Conservation (phyloP, 2,888 invertebrate species). For the Eilema depressum region DNA sequence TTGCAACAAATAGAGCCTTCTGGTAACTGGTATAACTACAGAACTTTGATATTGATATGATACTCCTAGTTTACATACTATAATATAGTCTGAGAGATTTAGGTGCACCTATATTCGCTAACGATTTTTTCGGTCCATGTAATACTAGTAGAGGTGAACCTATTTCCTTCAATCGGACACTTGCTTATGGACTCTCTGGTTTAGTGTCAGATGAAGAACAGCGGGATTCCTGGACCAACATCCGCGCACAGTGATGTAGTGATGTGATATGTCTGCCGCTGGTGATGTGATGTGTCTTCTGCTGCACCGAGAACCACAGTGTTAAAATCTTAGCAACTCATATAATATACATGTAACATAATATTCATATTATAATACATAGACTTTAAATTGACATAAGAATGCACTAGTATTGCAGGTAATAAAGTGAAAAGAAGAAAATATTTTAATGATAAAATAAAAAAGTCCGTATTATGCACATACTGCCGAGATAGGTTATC, state of each 20-base stretch:
- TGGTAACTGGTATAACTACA: no score
- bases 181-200: not conserved
- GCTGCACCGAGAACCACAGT: not conserved
- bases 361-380: not conserved
- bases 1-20: slow-evolving; percentile 1
- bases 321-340: not conserved
- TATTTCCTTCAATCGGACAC: not conserved
- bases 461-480: slow-evolving; percentile 26
- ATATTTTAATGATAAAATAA: not conserved
- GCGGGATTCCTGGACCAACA: not conserved
- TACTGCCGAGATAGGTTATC: slow-evolving; percentile 42
- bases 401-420: not conserved
- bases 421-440: not conserved
- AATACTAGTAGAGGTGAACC: not conserved
- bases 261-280: no score
- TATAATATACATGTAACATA: not conserved
- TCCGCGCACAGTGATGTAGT: not conserved
- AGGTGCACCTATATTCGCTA: not conserved
- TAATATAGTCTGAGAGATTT: no score
- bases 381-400: not conserved
- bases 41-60: no score
- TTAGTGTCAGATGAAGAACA: not conserved
- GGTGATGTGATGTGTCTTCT: no score
- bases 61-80: no score
- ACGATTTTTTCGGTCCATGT: not conserved